A percentile compares a stretch with the other conserved stretches of the same genome.
Conservation (phyloP, 2,888 invertebrate genomes). For the Netelia melanura region DNA sequence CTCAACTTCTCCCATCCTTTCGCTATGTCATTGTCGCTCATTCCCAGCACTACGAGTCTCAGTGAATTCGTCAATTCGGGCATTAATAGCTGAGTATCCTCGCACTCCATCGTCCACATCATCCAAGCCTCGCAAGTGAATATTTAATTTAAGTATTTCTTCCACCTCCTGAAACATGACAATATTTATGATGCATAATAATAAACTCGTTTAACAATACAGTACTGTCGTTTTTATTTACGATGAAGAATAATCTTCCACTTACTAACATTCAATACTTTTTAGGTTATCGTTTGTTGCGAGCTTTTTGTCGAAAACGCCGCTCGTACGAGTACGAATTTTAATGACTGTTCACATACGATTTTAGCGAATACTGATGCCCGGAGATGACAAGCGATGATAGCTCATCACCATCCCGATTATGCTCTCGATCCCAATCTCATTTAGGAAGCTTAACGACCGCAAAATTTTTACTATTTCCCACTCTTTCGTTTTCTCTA, state of each 20-base stretch:
- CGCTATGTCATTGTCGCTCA: slow-evolving; percentile 51
- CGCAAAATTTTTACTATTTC: slow-evolving; percentile 15
- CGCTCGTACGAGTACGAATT: neutral
- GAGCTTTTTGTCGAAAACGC: neutral
- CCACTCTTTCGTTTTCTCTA: slow-evolving; percentile 1
- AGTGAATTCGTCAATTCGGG: slow-evolving; percentile 59
- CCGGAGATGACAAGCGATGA: slow-evolving; percentile 26
- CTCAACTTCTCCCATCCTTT: slow-evolving; percentile 64
- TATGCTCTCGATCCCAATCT: neutral
- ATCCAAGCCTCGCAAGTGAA: neutral
- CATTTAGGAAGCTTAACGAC: neutral
- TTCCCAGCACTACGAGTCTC: slow-evolving; percentile 59
- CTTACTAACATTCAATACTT: slow-evolving; percentile 1
- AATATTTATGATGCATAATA: neutral
- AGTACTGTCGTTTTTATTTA: neutral
- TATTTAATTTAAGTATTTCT: neutral
- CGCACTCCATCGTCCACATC: slow-evolving; percentile 67
- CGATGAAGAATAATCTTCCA: neutral
- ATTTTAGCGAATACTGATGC: neutral
- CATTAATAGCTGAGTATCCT: slow-evolving; percentile 54
- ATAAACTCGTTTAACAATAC: neutral
- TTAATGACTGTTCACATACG: slow-evolving; percentile 1
- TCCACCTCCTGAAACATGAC: neutral
- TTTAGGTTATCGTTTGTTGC: neutral
- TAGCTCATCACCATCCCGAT: slow-evolving; percentile 1